Percentiles rank a stretch among this genome's conserved stretches.
Evolutionary conservation across 2,888 invertebrate genomes (phyloP).

Genomic region (Leucoma salicis): DNA sequence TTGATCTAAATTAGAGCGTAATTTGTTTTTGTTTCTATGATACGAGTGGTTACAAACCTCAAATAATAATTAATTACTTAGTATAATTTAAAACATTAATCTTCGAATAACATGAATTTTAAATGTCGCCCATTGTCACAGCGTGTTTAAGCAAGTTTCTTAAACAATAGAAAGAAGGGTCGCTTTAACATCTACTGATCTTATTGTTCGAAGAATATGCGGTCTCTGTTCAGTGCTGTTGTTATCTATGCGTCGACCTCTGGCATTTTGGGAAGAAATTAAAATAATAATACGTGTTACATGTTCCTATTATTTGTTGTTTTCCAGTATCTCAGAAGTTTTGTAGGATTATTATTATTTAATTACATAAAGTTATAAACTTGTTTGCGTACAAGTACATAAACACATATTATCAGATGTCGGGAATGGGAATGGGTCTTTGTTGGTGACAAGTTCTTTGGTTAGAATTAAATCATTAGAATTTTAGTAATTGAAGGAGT

Average conservation of each 20-base stretch:
- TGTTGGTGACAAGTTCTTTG: too few species aligned
- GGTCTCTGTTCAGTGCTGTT: conserved; percentile 39
- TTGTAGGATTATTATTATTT: conserved; percentile 7
- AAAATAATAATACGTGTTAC: conserved; percentile 37
- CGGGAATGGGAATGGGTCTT: too few species aligned
- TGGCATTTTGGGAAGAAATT: conserved; percentile 34
- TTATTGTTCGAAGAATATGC: conserved; percentile 46
- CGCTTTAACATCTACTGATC: conserved; percentile 43
- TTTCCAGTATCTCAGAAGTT: conserved; percentile 20
- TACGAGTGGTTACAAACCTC: too few species aligned
- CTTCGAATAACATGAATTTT: conserved; percentile 35
- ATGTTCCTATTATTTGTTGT: conserved; percentile 23
- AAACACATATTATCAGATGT: conserved; percentile 3
- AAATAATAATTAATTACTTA: too few species aligned
- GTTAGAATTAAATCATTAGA: too few species aligned
- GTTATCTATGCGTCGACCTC: conserved; percentile 41
- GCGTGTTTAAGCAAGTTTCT: conserved; percentile 35
- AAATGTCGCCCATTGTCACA: conserved; percentile 26
- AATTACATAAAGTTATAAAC: background rate
- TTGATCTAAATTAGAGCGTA: too few species aligned
- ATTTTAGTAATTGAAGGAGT: too few species aligned
- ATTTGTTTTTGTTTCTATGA: too few species aligned
- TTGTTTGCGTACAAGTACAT: too few species aligned
- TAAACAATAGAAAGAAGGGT: conserved; percentile 45
- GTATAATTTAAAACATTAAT: conserved; percentile 18